Base-by-base conservation (phyloP, 53 echinoderm and acorn worm genomes). In the Temnopleurus reevesii region DNA sequence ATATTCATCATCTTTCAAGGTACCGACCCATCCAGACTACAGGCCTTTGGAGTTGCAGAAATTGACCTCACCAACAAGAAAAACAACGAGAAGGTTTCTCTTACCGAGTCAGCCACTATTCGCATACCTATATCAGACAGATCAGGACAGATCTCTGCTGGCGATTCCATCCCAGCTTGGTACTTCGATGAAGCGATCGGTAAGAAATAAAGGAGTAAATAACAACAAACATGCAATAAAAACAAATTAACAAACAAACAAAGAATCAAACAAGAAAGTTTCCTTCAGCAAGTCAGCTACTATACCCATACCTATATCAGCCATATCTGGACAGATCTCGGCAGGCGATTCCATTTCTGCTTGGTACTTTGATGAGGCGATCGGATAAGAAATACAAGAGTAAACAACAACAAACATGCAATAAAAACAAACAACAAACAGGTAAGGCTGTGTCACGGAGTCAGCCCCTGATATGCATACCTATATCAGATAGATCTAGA, bases 181-280 rank as follows among this genome's bases (percentile, higher is more conserved):
- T 87, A 87, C 71, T 87, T 87, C 29, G 76, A 87, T 55, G 88
- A 87, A 66, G 88, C 88, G 34, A 87, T 87, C 31, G 88, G 88
- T 87, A 34, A 87, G 88, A 59, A 59, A 51, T 15, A 15, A 51
- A 15, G 15, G 8, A 15, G 15, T 51, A n/a, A n/a, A n/a, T n/a
- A n/a, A n/a, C 60, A 59, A 19, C 60, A 59, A 13, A n/a, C n/a
- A n/a, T n/a, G n/a, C n/a, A n/a, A n/a, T n/a, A n/a, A n/a, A n/a
- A n/a, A n/a, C n/a, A n/a, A n/a, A n/a, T n/a, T n/a, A 29, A 4
- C 30, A 66, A 8, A 87, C 51, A 17, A 35, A 65, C 2, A 2
- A 0, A 10, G 64, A 49, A 17, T 30, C 51, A 31, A 49, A 49
- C 24, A 27, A 64, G 35, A 45, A 45, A 28, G 71, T 87, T 8